Evolutionary conservation across 2,888 invertebrate species (phyloP).

Genomic region (Papilio elwesi): DNA sequence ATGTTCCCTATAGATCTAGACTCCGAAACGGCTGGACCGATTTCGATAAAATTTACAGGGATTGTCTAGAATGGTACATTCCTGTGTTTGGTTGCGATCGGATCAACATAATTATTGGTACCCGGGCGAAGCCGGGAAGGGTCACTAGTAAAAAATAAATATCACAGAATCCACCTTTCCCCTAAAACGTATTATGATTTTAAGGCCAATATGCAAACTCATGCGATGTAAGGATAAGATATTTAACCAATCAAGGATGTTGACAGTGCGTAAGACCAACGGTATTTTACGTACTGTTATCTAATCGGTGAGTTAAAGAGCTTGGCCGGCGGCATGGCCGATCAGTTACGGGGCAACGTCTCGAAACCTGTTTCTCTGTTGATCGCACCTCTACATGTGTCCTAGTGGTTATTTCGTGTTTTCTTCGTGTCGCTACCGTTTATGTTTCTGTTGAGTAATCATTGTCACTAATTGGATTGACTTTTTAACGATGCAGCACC

Average conservation of each 20-base stretch:
- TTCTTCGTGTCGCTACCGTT: not conserved
- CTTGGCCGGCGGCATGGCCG: constrained; percentile 1
- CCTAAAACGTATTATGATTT: too few relatives aligned
- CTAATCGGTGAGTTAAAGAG: constrained; percentile 9
- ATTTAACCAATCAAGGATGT: not conserved
- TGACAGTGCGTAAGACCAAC: not conserved
- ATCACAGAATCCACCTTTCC: too few relatives aligned
- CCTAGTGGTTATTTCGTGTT: not conserved
- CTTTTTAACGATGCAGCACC: too few relatives aligned
- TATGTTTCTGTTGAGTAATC: constrained; percentile 4
- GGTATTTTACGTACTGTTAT: constrained; percentile 17
- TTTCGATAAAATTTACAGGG: too few relatives aligned
- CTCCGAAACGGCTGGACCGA: too few relatives aligned
- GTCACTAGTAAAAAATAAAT: too few relatives aligned
- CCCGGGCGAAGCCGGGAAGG: too few relatives aligned
- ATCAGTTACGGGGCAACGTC: constrained; percentile 12
- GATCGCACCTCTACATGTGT: not conserved
- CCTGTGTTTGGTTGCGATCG: too few relatives aligned
- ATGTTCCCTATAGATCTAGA: too few relatives aligned
- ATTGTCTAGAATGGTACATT: too few relatives aligned
- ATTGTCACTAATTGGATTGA: not conserved
- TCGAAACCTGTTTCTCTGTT: constrained; percentile 18
- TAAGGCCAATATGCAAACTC: too few relatives aligned
- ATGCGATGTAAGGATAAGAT: not conserved
- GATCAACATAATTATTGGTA: too few relatives aligned